Evolutionary conservation across 2,797 vertebrate species (phyloP), one percentile per base, ranked within the genome.

Genomic region (Propithecus perrieri): DNA sequence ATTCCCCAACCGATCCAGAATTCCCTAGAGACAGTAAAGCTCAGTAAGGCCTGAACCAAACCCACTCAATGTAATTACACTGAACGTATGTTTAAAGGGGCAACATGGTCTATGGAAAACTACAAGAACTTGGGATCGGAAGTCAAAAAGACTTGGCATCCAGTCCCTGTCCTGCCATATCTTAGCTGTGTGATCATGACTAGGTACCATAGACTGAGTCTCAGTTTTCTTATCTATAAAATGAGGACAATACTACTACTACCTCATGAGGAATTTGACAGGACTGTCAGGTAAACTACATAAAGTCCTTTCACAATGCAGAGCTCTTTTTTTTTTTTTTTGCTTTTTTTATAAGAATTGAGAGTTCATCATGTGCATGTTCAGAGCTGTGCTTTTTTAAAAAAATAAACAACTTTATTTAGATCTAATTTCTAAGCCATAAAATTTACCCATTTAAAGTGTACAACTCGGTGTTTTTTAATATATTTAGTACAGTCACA

Each of bases 201-300:
- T 38, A 89, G 75, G 41, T 69, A 35, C 71, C 46, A 75, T 74
- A 75, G 89, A 81, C 33, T 48, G 43, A 91, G 57, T 87, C 69
- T 94, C 67, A 46, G 78, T 92, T 87, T 95, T 55, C 7, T 81
- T 63, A 78, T 75, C 76, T 85, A 61, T 78, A 92, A 89, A 90
- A 85, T 94, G 38, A 91, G 10, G 43, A 59, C 81, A 78, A 57
- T 89, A 79, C 91, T 35, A 85, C 12, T 61, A 81, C 43, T 74
- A 35, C 46, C 9, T 81, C 43, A 35, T 53, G 67, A 92, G 46
- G 20, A 18, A 69, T 85, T 85, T 92, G 71, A 85, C 53, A 89
- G 22, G 35, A 85, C 75, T 72, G 71, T 90, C 30, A 50, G n/a
- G 41, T 91, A 87, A 85, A 46, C 41, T 18, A 69, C 79, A 67